Percentiles rank a stretch among this genome's conserved stretches.
Evolutionary conservation across 1,140 invertebrate genomes (phyloP).

Genomic region (Dryas iulia): DNA sequence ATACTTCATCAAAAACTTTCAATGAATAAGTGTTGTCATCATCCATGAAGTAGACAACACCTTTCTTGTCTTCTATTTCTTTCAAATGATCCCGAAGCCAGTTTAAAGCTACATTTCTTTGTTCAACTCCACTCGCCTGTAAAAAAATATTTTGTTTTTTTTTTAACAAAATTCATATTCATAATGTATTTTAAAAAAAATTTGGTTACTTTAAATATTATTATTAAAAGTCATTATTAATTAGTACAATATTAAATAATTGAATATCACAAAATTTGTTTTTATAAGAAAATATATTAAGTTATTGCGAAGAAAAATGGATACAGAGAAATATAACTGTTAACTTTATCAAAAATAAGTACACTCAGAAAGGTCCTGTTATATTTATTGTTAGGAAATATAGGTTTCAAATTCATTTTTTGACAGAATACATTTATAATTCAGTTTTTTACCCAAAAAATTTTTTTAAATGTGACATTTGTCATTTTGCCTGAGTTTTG

Average conservation of each 20-base stretch:
- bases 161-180: neutral
- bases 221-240: neutral
- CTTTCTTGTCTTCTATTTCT: conserved; percentile 81
- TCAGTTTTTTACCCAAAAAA: too few species aligned
- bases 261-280: neutral
- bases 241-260: neutral
- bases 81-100: conserved; percentile 90
- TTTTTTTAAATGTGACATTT: too few species aligned
- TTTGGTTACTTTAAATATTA: neutral
- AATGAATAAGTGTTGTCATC: conserved; percentile 98
- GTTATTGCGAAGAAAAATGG: neutral
- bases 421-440: too few species aligned
- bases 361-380: too few species aligned
- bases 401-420: too few species aligned
- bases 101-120: conserved; percentile 93
- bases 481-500: too few species aligned
- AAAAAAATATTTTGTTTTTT: conserved; percentile 21
- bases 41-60: conserved; percentile 98
- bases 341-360: too few species aligned
- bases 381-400: too few species aligned
- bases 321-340: neutral
- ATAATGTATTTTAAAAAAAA: neutral
- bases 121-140: conserved; percentile 95
- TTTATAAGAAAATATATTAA: neutral
- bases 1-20: conserved; percentile 93